Evolutionary conservation across 1,140 invertebrate genomes (phyloP).

Genomic region (Melitaea cinxia): DNA sequence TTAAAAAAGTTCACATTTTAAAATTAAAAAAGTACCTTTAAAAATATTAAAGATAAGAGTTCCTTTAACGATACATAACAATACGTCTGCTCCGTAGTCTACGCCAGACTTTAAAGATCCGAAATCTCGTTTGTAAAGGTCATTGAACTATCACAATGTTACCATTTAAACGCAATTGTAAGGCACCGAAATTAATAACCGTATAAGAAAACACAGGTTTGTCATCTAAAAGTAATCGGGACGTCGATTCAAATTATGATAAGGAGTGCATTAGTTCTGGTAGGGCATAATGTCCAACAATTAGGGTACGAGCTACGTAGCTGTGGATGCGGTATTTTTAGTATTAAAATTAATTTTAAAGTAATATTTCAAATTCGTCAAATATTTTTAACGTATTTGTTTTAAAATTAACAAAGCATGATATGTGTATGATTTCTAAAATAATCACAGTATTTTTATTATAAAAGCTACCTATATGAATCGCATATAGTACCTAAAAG

Average conservation of each 20-base stretch:
- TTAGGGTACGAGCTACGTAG: conserved; percentile 25
- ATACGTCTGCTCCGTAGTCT: neutral
- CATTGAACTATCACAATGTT: conserved; percentile 45
- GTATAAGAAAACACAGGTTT: conserved; percentile 75
- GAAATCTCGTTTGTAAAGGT: conserved; percentile 29
- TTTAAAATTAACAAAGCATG: too few relatives aligned
- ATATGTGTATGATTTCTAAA: too few relatives aligned
- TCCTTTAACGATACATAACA: neutral
- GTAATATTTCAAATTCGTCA: too few relatives aligned
- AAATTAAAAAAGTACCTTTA: too few relatives aligned
- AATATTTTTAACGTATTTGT: too few relatives aligned
- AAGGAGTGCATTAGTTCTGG: conserved; percentile 77
- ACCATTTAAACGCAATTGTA: conserved; percentile 57
- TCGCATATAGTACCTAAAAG: too few relatives aligned
- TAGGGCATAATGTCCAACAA: conserved; percentile 64
- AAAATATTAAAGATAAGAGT: too few relatives aligned
- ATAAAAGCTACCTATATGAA: too few relatives aligned
- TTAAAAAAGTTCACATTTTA: too few relatives aligned
- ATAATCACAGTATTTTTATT: too few relatives aligned
- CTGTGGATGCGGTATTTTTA: conserved; percentile 28
- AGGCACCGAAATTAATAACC: conserved; percentile 74
- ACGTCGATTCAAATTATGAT: conserved; percentile 79
- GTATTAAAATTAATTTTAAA: too few relatives aligned
- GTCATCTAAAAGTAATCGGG: conserved; percentile 75
- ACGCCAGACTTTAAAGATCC: conserved; percentile 6